Base-by-base conservation (phyloP, 2,113 vertebrate genomes). In the Brachionichthys hirsutus region DNA sequence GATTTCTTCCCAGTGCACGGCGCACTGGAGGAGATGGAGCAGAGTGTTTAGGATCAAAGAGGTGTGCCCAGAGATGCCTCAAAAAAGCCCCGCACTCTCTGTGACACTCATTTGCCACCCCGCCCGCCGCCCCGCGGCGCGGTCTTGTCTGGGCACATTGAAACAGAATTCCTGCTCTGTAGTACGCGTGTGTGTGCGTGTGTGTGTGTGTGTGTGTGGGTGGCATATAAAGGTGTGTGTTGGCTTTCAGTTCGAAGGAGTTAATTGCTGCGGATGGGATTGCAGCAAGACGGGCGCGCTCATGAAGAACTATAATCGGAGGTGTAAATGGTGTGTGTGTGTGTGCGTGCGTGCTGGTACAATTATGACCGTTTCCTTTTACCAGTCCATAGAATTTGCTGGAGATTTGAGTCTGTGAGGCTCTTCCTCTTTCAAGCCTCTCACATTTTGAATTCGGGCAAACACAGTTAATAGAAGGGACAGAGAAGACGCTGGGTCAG, bases 11-110 rank as follows among this genome's bases (percentile, higher is more conserved):
- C 80, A 62, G 69, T 54, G 74, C 53, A 75, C 59, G 34, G 57
- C 67, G 80, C 47, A 55, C 68, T 53, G 56, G 71, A 80, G 70
- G 65, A 87, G 83, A 88, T 85, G 82, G 89, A 87, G 83, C 71
- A 53, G 62, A 77, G 80, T 80, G 82, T 87, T 91, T 87, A 79
- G 84, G 85, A 89, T 89, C 88, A 91, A 90, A 90, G 86, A 81
- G 80, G 74, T 48, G 70, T 67, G 60, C 71, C 62, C 7, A 53
- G 66, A 80, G 78, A 84, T 54, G 75, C 70, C 78, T 85, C 64
- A 70, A 75, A 78, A 80, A 82, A 82, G 71, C 24, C 24, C 24
- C 24, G 24, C 24, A 30, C 70, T 86, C 63, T 65, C 73, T 30
- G 66, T 70, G 74, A 70, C 40, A 75, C 75, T 74, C 85, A 63